Evolutionary conservation across 2,888 invertebrate genomes (phyloP), one percentile per base, ranked within the genome.

Genomic region (Polyommatus iphigenia): DNA sequence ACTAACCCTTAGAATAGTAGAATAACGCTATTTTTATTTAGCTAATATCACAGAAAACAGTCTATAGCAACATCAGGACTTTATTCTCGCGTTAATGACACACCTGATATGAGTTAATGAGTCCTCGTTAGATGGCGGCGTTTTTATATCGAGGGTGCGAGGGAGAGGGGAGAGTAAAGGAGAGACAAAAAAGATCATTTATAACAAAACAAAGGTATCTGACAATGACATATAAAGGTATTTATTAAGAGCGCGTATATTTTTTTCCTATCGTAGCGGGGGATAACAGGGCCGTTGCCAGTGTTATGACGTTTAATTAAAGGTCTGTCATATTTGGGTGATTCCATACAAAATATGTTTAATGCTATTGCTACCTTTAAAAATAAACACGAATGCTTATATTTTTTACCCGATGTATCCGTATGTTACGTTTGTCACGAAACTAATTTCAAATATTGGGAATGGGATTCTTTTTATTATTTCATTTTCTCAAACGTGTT

Each of bases 211-310:
- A 67, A 67, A 67, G 67, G 67, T 67, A 67, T 29, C 29, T 67
- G 67, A 67, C 67, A 67, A 67, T 67, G 67, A 67, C 18, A 20
- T 67, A 67, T 67, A 67, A 67, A 67, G 67, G 67, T 67, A 67
- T 67, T 67, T 32, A 67, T 67, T 67, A 29, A 15, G 67, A 15
- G 67, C 29, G 24, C 67, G 29, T 67, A 67, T 67, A 67, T 32
- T 67, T 67, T 67, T 67, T 67, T 59, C 7, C 29, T 29, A 15
- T 29, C 29, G 67, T 32, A 32, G 15, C 67, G 67, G 29, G 4
- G 29, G 29, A 67, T 67, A 32, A 67, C 15, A 29, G 13, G 18
- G 29, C 2, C 6, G 67, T 67, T 6, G 29, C 67, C 4, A 4
- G 62, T 29, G 3, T 24, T 24, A 67, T 24, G 10, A 67, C 6